phyloP scores from a whole-genome alignment of 2,888 invertebrate genomes.

The Scrobipalpa costella region DNA sequence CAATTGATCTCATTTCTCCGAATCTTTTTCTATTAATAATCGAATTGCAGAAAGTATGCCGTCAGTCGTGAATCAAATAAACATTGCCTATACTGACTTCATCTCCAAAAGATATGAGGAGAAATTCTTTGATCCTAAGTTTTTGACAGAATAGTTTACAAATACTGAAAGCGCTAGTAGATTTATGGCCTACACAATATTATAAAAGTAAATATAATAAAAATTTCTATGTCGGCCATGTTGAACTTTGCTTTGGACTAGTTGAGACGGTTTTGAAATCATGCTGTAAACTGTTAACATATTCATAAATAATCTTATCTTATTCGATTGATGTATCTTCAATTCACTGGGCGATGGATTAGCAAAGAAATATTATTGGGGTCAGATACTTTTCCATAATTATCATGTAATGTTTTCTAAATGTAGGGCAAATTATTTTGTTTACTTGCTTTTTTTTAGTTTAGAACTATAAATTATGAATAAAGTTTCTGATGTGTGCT shows the following conservation, averaged over 20 bases:
- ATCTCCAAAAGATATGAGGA: neutral
- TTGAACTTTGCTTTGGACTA: neutral
- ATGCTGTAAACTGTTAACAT: neutral
- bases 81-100: conserved; percentile 11
- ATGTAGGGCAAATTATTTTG: neutral
- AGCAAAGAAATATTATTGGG: neutral
- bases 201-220: conserved; percentile 23
- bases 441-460: neutral
- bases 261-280: conserved; percentile 11
- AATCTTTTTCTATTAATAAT: conserved; percentile 9
- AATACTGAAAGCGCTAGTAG: conserved; percentile 4
- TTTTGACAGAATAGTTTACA: conserved; percentile 20
- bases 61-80: conserved; percentile 10
- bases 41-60: neutral
- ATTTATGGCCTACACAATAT: neutral
- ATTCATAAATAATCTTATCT: conserved; percentile 11
- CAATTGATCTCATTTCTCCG: neutral
- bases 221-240: conserved; percentile 19
- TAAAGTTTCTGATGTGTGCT: too few relatives aligned
- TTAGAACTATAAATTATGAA: too few relatives aligned
- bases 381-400: neutral
- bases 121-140: conserved; percentile 28
- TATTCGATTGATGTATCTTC: neutral
- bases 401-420: neutral
- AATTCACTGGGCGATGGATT: neutral